Evolutionary conservation across 1,140 invertebrate species (phyloP), one percentile per base, ranked within the genome.

Genomic region (Mylabris phalerata): DNA sequence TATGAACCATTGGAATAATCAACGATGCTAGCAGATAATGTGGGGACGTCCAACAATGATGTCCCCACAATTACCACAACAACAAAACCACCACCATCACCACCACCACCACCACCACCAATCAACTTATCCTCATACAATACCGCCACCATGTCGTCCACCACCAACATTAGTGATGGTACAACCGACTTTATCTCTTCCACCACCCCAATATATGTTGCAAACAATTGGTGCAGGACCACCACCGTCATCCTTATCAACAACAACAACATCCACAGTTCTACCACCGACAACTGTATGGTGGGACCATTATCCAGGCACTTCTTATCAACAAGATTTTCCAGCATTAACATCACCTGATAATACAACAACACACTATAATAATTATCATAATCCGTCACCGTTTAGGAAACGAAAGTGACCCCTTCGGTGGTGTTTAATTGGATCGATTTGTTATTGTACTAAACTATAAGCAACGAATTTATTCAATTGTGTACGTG

Each of bases 11-110:
- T 84, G 83, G 79, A 67, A 67, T 46, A 79, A 67, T 57, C 75
- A 77, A 63, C 73, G 77, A 56, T 83, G 81, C 81, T 84, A 84
- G 80, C 81, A 81, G 71, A 72, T 73, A 74, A 63, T 69, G 69
- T 73, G 73, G 73, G 68, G 73, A 69, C 69, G 66, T 26, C 48
- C 60, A 41, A 51, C 54, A 55, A 59, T 55, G 58, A 51, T 48
- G 19, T 45, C 47, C 2, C 51, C 52, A 24, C 50, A 59, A 54
- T 44, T n/a, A 48, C 9, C 46, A 42, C 41, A 6, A 7, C 41
- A 9, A 19, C 9, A 38, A 26, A 58, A 26, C 48, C 48, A 32
- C n/a, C 24, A 11, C 48, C 48, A 32, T 3, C 24, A 11, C 2
- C 39, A 42, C 41, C 41, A 42, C 9, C 4, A n/a, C 26, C 49